Percentiles rank a stretch among this genome's conserved stretches.
Conservation (phyloP, 2,888 invertebrate genomes). For the Ommatoiulus sabulosus region DNA sequence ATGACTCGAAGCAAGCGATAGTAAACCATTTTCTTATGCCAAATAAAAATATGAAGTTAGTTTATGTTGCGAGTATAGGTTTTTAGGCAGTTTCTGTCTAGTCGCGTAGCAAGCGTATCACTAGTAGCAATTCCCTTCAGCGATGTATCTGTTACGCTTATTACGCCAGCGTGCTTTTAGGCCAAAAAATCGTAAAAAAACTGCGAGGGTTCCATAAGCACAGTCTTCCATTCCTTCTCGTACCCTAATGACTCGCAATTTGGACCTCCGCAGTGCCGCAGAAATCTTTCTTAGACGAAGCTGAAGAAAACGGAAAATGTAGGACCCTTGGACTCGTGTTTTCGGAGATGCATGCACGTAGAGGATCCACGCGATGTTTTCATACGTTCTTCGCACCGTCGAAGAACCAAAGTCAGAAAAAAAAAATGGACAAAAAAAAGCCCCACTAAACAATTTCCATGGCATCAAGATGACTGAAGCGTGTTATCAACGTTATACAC, state of each 20-base stretch:
- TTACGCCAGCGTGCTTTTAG: constrained; percentile 13
- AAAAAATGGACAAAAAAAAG: not conserved
- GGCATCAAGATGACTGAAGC: constrained; percentile 1
- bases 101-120: not conserved
- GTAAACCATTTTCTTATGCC: constrained; percentile 9
- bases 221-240: not conserved
- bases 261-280: not conserved
- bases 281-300: not conserved
- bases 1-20: not conserved
- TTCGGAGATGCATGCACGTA: not conserved
- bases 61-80: not conserved
- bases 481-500: constrained; percentile 15
- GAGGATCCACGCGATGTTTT: not conserved
- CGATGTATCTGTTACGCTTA: not conserved
- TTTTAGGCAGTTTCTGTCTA: not conserved
- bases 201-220: not conserved
- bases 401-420: not conserved
- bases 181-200: constrained; percentile 8
- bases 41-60: not conserved
- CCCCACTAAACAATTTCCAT: constrained; percentile 18
- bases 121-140: not conserved
- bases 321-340: not conserved
- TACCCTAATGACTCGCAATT: constrained; percentile 16
- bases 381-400: not conserved
- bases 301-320: not conserved